A percentile compares a stretch with the other conserved stretches of the same genome.
Conservation (phyloP, 2,113 vertebrate genomes). For the Pygoscelis antarcticus region DNA sequence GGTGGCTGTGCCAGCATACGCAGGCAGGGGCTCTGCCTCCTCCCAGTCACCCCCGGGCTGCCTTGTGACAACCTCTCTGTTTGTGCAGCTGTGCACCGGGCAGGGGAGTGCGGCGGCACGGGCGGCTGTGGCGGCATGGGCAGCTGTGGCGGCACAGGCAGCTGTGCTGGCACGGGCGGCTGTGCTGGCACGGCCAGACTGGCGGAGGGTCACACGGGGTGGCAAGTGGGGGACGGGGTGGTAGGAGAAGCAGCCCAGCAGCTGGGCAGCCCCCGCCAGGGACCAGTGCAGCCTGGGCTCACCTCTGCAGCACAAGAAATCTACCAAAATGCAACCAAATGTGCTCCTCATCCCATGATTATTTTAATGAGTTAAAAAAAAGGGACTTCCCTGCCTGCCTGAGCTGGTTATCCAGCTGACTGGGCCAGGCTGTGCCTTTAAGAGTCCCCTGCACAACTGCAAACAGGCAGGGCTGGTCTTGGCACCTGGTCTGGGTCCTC, state of each 20-base stretch:
- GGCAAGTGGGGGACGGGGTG: background rate
- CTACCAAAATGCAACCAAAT: background rate
- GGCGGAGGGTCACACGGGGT: no score
- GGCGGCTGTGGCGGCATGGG: background rate
- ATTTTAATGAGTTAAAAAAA: background rate
- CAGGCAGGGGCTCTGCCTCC: background rate
- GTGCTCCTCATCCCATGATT: background rate
- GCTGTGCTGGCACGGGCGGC: background rate
- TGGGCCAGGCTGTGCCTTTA: background rate
- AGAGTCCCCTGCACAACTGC: background rate
- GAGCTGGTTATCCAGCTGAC: background rate
- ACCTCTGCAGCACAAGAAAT: background rate
- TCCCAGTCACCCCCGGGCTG: background rate
- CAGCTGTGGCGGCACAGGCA: background rate
- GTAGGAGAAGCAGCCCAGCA: background rate
- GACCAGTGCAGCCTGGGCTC: background rate
- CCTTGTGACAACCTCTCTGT: background rate
- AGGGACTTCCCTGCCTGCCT: background rate
- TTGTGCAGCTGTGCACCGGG: background rate
- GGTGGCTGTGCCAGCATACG: background rate
- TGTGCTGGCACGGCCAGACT: background rate
- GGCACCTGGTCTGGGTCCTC: background rate
- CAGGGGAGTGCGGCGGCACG: accelerated
- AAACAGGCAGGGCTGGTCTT: background rate
- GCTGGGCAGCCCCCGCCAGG: background rate